Percentiles rank a stretch among this genome's conserved stretches.
Evolutionary conservation across 1,140 invertebrate species (phyloP).

Genomic region (Zaprionus inermis): DNA sequence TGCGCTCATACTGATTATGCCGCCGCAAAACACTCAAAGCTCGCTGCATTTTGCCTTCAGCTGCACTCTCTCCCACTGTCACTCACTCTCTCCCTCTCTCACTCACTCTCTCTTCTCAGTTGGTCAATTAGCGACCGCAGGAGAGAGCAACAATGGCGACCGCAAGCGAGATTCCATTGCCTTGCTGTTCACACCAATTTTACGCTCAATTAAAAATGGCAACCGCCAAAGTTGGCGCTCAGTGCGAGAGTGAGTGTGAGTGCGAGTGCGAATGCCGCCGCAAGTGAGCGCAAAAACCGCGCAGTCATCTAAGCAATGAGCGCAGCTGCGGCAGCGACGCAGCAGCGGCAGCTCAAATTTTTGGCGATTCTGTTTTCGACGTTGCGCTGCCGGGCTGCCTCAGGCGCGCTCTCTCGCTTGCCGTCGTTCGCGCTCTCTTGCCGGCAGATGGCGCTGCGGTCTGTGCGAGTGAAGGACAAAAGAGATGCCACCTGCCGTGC

Average conservation of each 20-base stretch:
- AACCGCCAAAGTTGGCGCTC: conserved; percentile 27
- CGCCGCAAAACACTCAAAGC: not conserved
- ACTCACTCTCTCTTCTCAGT: not conserved
- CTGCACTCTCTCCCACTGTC: too few relatives aligned
- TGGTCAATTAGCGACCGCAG: conserved; percentile 5
- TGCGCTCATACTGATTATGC: not conserved
- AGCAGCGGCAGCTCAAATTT: conserved; percentile 1
- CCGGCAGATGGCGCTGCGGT: not conserved
- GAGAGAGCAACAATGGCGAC: not conserved
- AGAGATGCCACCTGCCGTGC: not conserved
- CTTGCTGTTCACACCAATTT: conserved; percentile 41
- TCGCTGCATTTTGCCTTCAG: too few relatives aligned
- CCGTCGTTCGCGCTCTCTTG: not conserved
- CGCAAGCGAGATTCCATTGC: conserved; percentile 16
- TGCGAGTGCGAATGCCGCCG: not conserved
- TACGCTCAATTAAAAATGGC: conserved; percentile 48
- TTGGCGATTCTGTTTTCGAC: conserved; percentile 21
- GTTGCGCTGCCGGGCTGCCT: not conserved
- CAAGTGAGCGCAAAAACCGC: conserved; percentile 36
- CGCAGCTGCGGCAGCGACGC: conserved; percentile 32
- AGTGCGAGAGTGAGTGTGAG: not conserved
- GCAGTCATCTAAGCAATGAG: conserved; percentile 44
- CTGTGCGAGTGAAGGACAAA: not conserved
- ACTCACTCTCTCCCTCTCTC: not conserved
- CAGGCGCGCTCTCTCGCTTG: not conserved